phyloP scores from a whole-genome alignment of 1,140 invertebrate species.

The Drosophila biarmipes region DNA sequence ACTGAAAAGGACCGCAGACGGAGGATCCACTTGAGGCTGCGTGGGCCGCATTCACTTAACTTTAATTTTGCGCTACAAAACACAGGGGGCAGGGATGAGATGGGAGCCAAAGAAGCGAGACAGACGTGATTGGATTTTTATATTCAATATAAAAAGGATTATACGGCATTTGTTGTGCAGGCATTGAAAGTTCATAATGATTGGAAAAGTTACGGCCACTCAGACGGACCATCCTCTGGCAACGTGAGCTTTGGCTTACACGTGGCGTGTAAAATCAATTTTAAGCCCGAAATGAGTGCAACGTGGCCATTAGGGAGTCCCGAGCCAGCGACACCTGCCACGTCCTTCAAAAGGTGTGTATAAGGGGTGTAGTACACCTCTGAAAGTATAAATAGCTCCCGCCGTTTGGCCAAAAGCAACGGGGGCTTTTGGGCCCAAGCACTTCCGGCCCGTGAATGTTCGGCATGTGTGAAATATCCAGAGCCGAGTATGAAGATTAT shows the following conservation, averaged over 20 bases:
- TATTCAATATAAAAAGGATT: slow-evolving; percentile 83
- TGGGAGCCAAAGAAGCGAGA: slow-evolving; percentile 9
- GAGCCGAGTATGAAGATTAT: slow-evolving; percentile 24
- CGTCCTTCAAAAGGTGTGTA: slow-evolving; percentile 16
- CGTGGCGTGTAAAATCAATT: slow-evolving; percentile 67
- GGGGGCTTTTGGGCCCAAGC: slow-evolving; percentile 15
- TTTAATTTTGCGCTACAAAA: slow-evolving; percentile 73
- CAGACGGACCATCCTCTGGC: slow-evolving; percentile 27
- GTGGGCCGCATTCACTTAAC: slow-evolving; percentile 52
- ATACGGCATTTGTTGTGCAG: slow-evolving; percentile 63
- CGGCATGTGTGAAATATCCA: slow-evolving; percentile 27
- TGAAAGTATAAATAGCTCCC: slow-evolving; percentile 44
- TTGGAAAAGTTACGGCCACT: slow-evolving; percentile 74
- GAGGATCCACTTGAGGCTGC: slow-evolving; percentile 54
- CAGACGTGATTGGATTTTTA: slow-evolving; percentile 78
- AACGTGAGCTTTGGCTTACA: slow-evolving; percentile 12
- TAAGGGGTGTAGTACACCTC: not conserved
- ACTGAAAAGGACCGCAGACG: slow-evolving; percentile 27
- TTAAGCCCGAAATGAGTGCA: slow-evolving; percentile 52
- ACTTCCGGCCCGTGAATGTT: slow-evolving; percentile 39
- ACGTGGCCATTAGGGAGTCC: slow-evolving; percentile 34
- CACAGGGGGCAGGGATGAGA: not conserved
- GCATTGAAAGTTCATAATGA: slow-evolving; percentile 75
- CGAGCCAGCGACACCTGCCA: slow-evolving; percentile 20
- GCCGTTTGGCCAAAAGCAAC: not conserved